Conservation (phyloP, 2,113 vertebrate species). For the Eulemur macaco region DNA sequence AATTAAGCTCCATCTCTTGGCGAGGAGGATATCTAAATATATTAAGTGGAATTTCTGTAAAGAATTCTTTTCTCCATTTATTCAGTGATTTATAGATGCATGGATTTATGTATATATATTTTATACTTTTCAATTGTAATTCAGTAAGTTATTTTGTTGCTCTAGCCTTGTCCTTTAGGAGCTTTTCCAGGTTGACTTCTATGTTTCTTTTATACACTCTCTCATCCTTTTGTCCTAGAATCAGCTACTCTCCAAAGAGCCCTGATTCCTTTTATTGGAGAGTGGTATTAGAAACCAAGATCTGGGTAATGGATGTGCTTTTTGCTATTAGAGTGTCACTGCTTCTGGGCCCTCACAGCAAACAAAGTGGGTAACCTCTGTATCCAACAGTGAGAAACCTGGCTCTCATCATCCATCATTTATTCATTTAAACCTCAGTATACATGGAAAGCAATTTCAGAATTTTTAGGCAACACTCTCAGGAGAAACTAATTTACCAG, state of each 20-base stretch:
- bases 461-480: neutral
- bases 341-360: neutral
- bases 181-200: neutral
- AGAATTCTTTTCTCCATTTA: neutral
- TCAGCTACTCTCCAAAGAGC: neutral
- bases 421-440: neutral
- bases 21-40: neutral
- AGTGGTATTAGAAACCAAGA: constrained; percentile 7
- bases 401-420: neutral
- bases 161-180: neutral
- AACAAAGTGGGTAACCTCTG: neutral
- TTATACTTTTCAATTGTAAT: constrained; percentile 4
- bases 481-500: neutral
- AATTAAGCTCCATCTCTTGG: neutral
- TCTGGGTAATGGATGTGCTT: neutral
- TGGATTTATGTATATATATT: neutral
- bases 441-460: neutral
- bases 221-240: neutral
- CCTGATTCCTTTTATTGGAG: neutral
- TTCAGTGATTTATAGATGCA: neutral
- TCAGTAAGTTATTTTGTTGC: neutral
- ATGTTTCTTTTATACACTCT: neutral
- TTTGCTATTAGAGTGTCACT: neutral
- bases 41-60: constrained; percentile 9
- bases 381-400: neutral